phyloP scores from a whole-genome alignment of 92 coral and sea anemone genomes.

The Pocillopora grandis region DNA sequence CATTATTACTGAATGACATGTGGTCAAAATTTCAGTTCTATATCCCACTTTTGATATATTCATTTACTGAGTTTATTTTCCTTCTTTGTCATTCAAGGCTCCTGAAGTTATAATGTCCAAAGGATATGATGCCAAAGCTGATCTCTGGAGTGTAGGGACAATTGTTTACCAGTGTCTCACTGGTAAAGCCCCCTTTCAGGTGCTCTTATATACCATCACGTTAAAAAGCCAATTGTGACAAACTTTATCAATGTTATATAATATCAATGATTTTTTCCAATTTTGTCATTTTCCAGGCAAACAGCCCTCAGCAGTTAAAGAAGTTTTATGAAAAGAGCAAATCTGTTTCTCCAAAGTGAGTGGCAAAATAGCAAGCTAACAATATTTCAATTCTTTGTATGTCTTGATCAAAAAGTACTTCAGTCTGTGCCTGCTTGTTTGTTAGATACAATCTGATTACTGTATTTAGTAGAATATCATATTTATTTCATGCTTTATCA shows the following conservation, averaged over 20 bases:
- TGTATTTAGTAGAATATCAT: too few species aligned
- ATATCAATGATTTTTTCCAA: not conserved
- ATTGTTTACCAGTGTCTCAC: conserved; percentile 96
- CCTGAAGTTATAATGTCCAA: conserved; percentile 99
- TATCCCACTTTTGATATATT: not conserved
- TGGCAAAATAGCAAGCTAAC: not conserved
- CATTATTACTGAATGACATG: too few species aligned
- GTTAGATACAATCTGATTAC: too few species aligned
- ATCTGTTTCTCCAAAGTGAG: conserved; percentile 85
- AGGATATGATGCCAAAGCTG: conserved; percentile 97
- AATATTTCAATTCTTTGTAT: not conserved
- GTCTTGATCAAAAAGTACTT: too few species aligned
- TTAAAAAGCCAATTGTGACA: too few species aligned
- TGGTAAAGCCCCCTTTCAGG: conserved; percentile 97
- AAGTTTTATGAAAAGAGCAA: conserved; percentile 95
- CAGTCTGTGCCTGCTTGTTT: too few species aligned
- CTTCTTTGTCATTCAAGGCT: conserved; percentile 53
- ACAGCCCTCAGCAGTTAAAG: conserved; percentile 92
- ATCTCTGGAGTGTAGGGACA: conserved; percentile 99
- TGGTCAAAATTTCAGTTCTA: too few species aligned
- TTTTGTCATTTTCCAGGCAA: conserved; percentile 62
- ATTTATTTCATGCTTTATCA: not conserved
- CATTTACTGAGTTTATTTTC: not conserved
- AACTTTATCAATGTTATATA: not conserved
- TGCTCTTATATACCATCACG: not conserved